phyloP scores from a whole-genome alignment of 2,888 invertebrate genomes.

The Epinotia bilunana region DNA sequence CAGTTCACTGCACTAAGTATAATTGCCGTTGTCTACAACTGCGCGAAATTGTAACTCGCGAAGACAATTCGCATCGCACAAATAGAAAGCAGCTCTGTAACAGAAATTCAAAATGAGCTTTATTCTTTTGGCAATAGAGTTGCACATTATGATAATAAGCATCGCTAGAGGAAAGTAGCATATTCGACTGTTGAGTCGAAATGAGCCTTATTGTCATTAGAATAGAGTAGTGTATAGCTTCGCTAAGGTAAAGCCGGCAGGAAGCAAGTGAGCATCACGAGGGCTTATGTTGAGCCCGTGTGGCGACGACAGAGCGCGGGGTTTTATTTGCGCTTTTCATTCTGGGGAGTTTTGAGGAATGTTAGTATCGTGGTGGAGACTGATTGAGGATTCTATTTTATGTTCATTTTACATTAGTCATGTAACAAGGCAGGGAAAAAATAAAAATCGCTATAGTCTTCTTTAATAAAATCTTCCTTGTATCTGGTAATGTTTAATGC shows the following conservation, averaged over 20 bases:
- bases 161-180: background rate
- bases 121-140: background rate
- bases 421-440: too few relatives aligned
- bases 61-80: slow-evolving; percentile 4
- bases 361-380: background rate
- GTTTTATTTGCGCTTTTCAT: background rate
- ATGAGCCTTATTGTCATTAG: background rate
- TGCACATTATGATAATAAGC: background rate
- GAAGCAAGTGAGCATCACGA: slow-evolving; percentile 1
- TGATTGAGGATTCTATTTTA: too few relatives aligned
- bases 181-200: background rate
- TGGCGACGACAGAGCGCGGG: background rate
- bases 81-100: background rate
- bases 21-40: background rate
- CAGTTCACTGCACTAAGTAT: slow-evolving; percentile 17
- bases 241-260: background rate
- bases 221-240: background rate
- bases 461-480: too few relatives aligned
- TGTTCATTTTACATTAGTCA: too few relatives aligned
- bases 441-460: too few relatives aligned
- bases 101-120: background rate
- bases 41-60: slow-evolving; percentile 3
- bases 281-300: background rate
- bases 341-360: background rate
- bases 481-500: too few relatives aligned